Evolutionary conservation across 1,140 invertebrate genomes (phyloP), one percentile per base, ranked within the genome.

Genomic region (Penaeus indicus): DNA sequence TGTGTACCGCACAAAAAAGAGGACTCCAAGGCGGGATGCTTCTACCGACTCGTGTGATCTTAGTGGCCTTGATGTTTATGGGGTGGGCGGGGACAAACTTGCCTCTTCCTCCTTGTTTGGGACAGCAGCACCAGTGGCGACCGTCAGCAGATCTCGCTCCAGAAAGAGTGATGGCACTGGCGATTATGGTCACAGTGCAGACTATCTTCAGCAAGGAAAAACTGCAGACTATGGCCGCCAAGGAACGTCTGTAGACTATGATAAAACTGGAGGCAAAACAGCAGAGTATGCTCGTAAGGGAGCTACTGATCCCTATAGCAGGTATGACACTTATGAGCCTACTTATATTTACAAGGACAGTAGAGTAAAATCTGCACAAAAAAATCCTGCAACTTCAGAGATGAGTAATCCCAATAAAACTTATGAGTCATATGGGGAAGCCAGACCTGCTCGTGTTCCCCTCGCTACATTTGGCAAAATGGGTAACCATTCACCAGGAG

Each of bases 1-100:
- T 18, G 86, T 86, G 21, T 84, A 84, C 54, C 86, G 89, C n/a
- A 82, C 63, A 84, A 90, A 89, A 32, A 88, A 85, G 32, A 84
- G 79, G 54, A 72, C 47, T 27, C 81, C 86, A 3, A 62, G 84
- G 19, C 82, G 89, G 47, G 89, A 90, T 77, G 86, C 86, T 16
- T 89, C 88, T 27, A 85, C 88, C 38, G 90, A 91, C 67, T 91
- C 90, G 11, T 90, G 90, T 88, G 90, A 91, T 32, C 69, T 88
- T 7, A 90, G 86, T 79, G 89, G 83, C 1, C 63, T 90, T 32
- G 90, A 91, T 25, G 87, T 91, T 60, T 91, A 91, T 64, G 63
- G 87, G 38, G 85, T 88, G 67, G 90, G 89, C 22, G 82, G 27
- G 19, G 89, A 89, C 19, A 82, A 63, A 27, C 83, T 32, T 11